phyloP scores from a whole-genome alignment of 2,113 vertebrate species.

The Petromus typicus region DNA sequence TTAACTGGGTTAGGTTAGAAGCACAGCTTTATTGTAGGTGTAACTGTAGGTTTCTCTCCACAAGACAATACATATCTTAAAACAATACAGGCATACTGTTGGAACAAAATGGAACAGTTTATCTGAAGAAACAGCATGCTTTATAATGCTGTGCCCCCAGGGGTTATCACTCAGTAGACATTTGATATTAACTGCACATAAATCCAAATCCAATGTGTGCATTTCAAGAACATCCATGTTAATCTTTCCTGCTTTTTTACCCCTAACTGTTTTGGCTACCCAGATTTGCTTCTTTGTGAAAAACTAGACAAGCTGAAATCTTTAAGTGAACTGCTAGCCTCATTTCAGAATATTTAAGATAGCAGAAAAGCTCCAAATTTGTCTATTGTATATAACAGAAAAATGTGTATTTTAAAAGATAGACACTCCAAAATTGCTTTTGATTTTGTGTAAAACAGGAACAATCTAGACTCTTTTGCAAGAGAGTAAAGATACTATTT shows the following conservation, averaged over 20 bases:
- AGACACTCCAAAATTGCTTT: neutral
- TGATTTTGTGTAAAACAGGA: neutral
- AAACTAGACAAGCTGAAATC: neutral
- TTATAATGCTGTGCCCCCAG: neutral
- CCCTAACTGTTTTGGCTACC: neutral
- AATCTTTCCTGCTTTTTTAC: neutral
- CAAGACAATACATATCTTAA: neutral
- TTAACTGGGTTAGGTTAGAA: neutral
- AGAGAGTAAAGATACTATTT: neutral
- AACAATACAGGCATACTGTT: neutral
- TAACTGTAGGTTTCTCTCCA: neutral
- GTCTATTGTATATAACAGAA: neutral
- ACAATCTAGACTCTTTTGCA: neutral
- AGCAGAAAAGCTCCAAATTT: neutral
- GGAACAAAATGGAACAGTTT: neutral
- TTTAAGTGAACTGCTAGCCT: constrained; percentile 13
- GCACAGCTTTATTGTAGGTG: neutral
- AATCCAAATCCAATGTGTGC: neutral
- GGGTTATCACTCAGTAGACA: neutral
- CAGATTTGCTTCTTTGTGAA: constrained; percentile 1
- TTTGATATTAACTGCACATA: neutral
- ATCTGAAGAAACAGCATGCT: neutral
- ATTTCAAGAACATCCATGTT: neutral
- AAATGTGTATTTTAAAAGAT: neutral
- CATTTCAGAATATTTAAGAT: constrained; percentile 12